phyloP scores from a whole-genome alignment of 2,888 invertebrate genomes.

The Meandrusa payeni region DNA sequence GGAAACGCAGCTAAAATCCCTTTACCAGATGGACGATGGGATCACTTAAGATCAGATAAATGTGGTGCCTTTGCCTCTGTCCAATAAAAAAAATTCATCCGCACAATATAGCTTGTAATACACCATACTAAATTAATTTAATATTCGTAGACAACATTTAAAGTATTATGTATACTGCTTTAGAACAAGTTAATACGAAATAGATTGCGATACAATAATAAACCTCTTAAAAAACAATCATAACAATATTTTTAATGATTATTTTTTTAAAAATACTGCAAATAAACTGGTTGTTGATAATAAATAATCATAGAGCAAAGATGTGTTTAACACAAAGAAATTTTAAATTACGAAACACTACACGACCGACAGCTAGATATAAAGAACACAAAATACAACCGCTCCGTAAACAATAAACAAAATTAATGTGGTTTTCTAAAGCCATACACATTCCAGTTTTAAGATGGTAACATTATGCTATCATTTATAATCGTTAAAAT shows the following conservation, averaged over 20 bases:
- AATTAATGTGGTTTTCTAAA: slow-evolving; percentile 27
- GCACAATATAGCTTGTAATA: too few species aligned
- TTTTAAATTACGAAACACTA: slow-evolving; percentile 18
- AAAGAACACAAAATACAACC: slow-evolving; percentile 22
- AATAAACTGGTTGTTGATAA: slow-evolving; percentile 21
- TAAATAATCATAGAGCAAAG: slow-evolving; percentile 11
- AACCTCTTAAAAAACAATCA: slow-evolving; percentile 11
- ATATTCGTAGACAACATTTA: too few species aligned
- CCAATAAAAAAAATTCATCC: too few species aligned
- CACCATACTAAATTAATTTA: too few species aligned
- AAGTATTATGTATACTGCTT: too few species aligned
- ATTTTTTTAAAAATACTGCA: slow-evolving; percentile 7
- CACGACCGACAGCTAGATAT: slow-evolving; percentile 18
- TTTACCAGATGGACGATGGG: too few species aligned
- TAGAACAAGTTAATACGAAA: not conserved
- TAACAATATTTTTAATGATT: slow-evolving; percentile 5
- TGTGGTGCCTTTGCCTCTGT: too few species aligned
- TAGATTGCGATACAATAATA: not conserved
- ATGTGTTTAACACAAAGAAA: slow-evolving; percentile 13
- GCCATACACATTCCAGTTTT: slow-evolving; percentile 30
- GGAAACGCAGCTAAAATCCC: too few species aligned
- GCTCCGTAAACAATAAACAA: slow-evolving; percentile 32
- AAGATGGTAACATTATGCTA: slow-evolving; percentile 40
- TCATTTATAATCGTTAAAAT: slow-evolving; percentile 70
- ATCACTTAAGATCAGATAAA: too few species aligned